Base-by-base conservation (phyloP, 2,888 invertebrate species). In the Drosophila subsilvestris region DNA sequence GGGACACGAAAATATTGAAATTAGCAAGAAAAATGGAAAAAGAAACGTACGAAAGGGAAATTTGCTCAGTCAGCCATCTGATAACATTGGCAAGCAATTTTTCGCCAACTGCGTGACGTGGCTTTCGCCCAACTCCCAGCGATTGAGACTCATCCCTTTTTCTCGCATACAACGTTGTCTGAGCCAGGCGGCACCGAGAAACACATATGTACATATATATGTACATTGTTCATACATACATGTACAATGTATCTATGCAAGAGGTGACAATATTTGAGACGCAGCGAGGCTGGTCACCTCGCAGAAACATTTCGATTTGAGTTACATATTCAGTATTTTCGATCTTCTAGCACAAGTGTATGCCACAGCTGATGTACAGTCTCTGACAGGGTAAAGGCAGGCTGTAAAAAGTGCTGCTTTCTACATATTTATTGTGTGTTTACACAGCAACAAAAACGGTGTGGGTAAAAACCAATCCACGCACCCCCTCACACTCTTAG, bases 51-150 rank as follows among this genome's bases (percentile, higher is more conserved):
- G 42, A 20, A 45, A 45, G 48, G 12, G 32, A 27, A 63, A 56
- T 78, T 14, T 75, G 86, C 86, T 57, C n/a, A 43, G 84, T 82
- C 81, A 86, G 80, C 78, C 44, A 44, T 53, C 29, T 53, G 54
- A 54, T 56, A 49, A 45, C 12, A 45, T 32, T 43, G 55, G 45
- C 45, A 25, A 43, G 18, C 45, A 12, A 32, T 12, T 32, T 32
- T 20, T 25, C 20, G 37, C 71, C 48, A 69, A 54, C 60, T 69
- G 69, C 69, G 57, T 78, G 70, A 78, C 70, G 43, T 47, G 59
- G 48, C 32, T 14, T 20, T 12, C 10, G n/a, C 17, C 29, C 32
- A 32, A 12, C 32, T 32, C 32, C 4, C 32, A 12, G 32, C 32
- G 32, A 32, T 12, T 32, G 32, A 12, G 32, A 12, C 12, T 32